A percentile compares a stretch with the other conserved stretches of the same genome.
These are phyloP conservation scores for Oasisia sp. DNA, from an alignment of 2,888 invertebrate genomes.

Conservation along the genomic window DNA sequence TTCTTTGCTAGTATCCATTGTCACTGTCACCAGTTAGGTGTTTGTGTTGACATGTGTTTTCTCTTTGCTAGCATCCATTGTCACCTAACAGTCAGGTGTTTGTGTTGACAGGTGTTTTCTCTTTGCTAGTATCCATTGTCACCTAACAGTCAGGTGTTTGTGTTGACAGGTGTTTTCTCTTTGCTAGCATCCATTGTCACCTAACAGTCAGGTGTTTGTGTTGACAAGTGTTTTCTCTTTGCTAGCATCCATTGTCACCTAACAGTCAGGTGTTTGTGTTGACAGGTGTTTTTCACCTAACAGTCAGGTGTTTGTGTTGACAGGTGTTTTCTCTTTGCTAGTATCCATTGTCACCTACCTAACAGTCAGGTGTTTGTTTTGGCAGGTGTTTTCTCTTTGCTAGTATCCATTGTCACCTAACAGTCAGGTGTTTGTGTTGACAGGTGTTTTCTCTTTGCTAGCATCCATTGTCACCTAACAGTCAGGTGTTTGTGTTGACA, in stretches of 20 bases:
- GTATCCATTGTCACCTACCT: not conserved
- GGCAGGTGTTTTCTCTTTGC: constrained; percentile 80
- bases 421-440: constrained; percentile 23
- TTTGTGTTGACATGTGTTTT: constrained; percentile 72
- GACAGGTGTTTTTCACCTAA: not conserved
- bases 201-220: not conserved
- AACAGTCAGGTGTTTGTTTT: not conserved
- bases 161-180: constrained; percentile 74
- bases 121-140: constrained; percentile 70
- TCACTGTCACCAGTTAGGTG: not conserved
- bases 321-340: constrained; percentile 80
- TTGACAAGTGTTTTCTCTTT: constrained; percentile 77
- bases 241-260: constrained; percentile 83
- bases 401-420: not conserved
- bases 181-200: constrained; percentile 81
- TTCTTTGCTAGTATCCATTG: constrained; percentile 72
- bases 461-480: constrained; percentile 74
- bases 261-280: too few species aligned
- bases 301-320: constrained; percentile 23
- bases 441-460: constrained; percentile 81
- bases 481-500: constrained; percentile 42
- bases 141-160: not conserved
- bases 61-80: constrained; percentile 85
- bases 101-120: constrained; percentile 74
- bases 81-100: not conserved